Conservation (phyloP, 2,113 vertebrate species). For the Columba janthina region DNA sequence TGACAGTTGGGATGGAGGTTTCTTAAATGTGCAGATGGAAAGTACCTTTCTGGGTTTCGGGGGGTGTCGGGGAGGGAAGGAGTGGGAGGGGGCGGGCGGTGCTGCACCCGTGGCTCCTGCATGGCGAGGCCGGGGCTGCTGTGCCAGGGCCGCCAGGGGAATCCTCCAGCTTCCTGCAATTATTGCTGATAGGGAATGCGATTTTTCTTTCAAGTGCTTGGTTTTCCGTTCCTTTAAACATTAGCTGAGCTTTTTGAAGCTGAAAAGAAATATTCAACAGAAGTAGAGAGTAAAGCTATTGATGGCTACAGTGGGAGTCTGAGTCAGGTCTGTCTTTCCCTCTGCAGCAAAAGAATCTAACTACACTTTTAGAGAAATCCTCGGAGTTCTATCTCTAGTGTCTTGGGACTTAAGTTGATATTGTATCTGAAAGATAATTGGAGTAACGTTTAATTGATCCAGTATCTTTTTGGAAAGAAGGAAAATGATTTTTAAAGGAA, state of each 20-base stretch:
- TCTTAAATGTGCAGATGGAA: not conserved
- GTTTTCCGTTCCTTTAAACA: not conserved
- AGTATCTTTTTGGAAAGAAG: not conserved
- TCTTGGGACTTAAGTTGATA: not conserved
- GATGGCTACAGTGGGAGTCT: not conserved
- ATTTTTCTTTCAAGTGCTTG: not conserved
- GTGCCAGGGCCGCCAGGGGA: too few relatives aligned
- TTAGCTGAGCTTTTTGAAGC: not conserved
- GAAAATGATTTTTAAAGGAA: not conserved
- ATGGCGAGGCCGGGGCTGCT: too few relatives aligned
- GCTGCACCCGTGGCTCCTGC: too few relatives aligned
- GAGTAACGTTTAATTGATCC: not conserved
- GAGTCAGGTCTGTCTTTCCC: not conserved
- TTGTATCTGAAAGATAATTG: not conserved
- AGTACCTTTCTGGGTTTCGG: not conserved
- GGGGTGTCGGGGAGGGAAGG: not conserved
- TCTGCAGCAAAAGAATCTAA: not conserved
- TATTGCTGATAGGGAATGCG: not conserved
- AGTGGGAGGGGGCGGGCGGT: too few relatives aligned
- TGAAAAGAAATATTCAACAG: not conserved
- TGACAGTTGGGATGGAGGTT: not conserved
- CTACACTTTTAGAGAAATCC: not conserved
- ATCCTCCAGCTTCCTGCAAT: not conserved
- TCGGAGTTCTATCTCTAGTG: not conserved
- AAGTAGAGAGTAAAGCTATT: not conserved